phyloP scores from a whole-genome alignment of 2,888 invertebrate genomes.

The Lordiphosa fenestrarum region DNA sequence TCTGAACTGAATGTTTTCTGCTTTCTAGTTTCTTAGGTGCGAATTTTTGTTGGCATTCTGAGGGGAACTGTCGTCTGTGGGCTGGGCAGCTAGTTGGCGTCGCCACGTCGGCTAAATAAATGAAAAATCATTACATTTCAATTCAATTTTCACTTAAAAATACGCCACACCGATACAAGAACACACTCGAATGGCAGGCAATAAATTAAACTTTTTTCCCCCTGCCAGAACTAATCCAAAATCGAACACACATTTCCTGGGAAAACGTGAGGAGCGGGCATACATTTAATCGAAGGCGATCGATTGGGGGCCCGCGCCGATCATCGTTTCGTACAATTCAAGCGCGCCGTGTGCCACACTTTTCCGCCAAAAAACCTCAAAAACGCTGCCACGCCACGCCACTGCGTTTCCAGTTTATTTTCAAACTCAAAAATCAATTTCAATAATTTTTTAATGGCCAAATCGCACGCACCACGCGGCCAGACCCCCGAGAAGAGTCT shows the following conservation, averaged over 20 bases:
- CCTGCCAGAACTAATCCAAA: conserved; percentile 55
- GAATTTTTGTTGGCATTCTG: conserved; percentile 52
- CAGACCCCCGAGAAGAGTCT: conserved; percentile 3
- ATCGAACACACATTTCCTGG: conserved; percentile 69
- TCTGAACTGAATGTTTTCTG: conserved; percentile 12
- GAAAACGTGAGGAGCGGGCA: conserved; percentile 72
- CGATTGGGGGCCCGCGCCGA: conserved; percentile 11
- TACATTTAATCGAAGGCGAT: conserved; percentile 71
- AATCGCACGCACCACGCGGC: conserved; percentile 61
- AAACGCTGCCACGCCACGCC: conserved; percentile 47
- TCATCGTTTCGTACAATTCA: conserved; percentile 47
- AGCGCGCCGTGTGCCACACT: conserved; percentile 75
- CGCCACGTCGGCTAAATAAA: conserved; percentile 55
- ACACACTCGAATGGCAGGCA: conserved; percentile 43
- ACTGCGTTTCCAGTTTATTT: conserved; percentile 70
- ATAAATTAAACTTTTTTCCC: conserved; percentile 65
- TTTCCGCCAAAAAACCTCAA: conserved; percentile 44
- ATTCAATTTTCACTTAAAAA: conserved; percentile 74
- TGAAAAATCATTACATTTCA: conserved; percentile 74
- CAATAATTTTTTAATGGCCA: conserved; percentile 69
- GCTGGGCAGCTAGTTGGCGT: conserved; percentile 53
- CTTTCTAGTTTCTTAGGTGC: conserved; percentile 48
- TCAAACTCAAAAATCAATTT: conserved; percentile 72
- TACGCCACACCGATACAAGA: conserved; percentile 61
- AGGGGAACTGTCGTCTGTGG: conserved; percentile 23